Base-by-base conservation (phyloP, 2,797 vertebrate species). In the Argya squamiceps region DNA sequence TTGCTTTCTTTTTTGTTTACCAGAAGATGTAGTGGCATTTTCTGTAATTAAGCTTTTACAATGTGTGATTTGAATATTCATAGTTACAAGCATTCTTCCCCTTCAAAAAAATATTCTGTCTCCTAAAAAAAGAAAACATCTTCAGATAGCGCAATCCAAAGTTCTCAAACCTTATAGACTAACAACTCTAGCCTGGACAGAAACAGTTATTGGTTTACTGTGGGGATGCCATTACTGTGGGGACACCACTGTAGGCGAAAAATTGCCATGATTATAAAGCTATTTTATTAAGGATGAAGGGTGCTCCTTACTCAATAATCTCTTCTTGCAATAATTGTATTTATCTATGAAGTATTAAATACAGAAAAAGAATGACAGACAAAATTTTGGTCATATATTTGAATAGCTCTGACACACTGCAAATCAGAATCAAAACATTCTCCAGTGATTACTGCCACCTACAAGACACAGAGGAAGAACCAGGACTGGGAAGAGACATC, bases 41-140 rank as follows among this genome's bases (percentile, higher is more conserved):
- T 84, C 29, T 75, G 11, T 67, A 91, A 64, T 92, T 84, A 87
- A 53, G 19, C 3, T 87, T 92, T 82, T 69, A 20, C 23, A 50
- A 7, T 22, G 37, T 58, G 30, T 58, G 70, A 60, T 69, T 49
- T 76, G 50, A 94, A 73, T 84, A 84, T 82, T 84, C 36, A 65
- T 41, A 53, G 9, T 20, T 71, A 47, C 15, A 10, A 60, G 24
- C n/a, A 50, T 71, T 59, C 6, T 64, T 44, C 8, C 15, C 39
- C 30, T 37, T 49, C 34, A 62, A 67, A 64, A 81, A 84, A 63
- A 34, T 59, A 49, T 10, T 3, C 3, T 39, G 29, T 77, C 9
- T 77, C 19, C 5, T 74, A 37, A 67, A 79, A 84, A 84, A 52
- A 27, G 4, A 52, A 68, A 46, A 20, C 2, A 12, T 56, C 17